phyloP scores from a whole-genome alignment of 2,113 vertebrate species.

The Myrmophylax atrothorax region DNA sequence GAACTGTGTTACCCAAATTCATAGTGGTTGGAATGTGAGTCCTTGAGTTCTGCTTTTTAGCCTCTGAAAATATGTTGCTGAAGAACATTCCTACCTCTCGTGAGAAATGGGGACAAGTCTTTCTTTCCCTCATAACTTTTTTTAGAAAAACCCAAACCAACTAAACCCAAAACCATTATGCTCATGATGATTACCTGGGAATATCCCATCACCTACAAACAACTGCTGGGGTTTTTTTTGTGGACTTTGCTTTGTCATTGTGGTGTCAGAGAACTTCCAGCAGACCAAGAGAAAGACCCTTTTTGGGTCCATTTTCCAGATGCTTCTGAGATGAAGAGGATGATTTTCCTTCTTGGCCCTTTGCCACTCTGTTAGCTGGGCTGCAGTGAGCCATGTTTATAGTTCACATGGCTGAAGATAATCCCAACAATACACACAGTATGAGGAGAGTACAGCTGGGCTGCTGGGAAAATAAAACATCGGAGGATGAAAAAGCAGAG shows the following conservation, averaged over 20 bases:
- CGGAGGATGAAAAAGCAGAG: constrained; percentile 32
- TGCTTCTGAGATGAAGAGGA: neutral
- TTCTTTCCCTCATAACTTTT: neutral
- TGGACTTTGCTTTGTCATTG: neutral
- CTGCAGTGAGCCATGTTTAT: constrained; percentile 44
- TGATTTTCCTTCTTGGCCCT: neutral
- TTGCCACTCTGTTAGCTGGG: constrained; percentile 10
- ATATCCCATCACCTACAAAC: neutral
- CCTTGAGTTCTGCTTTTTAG: neutral
- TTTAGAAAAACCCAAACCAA: neutral
- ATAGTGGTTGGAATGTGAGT: neutral
- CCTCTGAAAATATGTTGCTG: neutral
- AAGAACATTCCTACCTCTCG: neutral
- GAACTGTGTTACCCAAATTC: neutral
- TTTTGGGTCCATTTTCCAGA: neutral
- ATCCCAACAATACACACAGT: constrained; percentile 47
- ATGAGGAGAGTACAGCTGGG: constrained; percentile 20
- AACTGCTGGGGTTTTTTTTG: neutral
- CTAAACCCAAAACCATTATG: neutral
- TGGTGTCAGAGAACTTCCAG: neutral
- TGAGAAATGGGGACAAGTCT: neutral
- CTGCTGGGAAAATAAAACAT: constrained; percentile 61
- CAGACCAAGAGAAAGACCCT: neutral
- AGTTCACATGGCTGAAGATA: constrained; percentile 29
- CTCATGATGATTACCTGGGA: neutral